Base-by-base conservation (phyloP, 2,888 invertebrate genomes). In the Aporophyla nigra region DNA sequence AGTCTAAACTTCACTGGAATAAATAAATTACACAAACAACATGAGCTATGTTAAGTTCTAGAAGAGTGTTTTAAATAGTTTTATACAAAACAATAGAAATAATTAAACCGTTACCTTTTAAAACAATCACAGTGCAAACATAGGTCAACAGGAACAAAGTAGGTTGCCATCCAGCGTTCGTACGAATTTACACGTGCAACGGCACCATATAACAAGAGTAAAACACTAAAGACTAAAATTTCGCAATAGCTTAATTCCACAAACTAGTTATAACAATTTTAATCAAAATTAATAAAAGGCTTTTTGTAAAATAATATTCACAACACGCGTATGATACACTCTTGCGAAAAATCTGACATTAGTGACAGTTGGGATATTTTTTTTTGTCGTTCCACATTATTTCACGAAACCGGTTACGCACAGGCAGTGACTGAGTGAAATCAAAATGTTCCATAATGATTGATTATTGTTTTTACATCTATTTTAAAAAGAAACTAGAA, bases 101-200 rank as follows among this genome's bases (percentile, higher is more conserved):
- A 86, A 78, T 87, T 87, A 92, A 94, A 93, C 95, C 95, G 95
- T 96, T 96, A 96, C 96, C 95, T 95, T 95, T 95, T 93, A 90
- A 94, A 95, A 94, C 88, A 89, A 94, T 92, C 93, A 93, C 94
- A 93, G 94, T 86, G 90, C 90, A 88, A 93, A 63, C 90, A 89
- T 94, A 93, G 93, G 93, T 94, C 94, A 94, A 92, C 94, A 94
- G 94, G 94, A 95, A 95, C 94, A 92, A 95, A 93, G 94, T 94
- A 94, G 92, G 92, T 91, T 93, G 92, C 91, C 88, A 91, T 91
- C 90, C 89, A 91, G 89, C 73, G 90, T 91, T 89, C 83, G 87
- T 88, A 89, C 87, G 88, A 90, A 90, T 92, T 91, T 89, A 90
- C 92, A 92, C 92, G 89, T 91, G 90, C 88, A 90, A 90, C 87